phyloP scores from a whole-genome alignment of 2,113 vertebrate genomes.

The Colossoma macropomum region DNA sequence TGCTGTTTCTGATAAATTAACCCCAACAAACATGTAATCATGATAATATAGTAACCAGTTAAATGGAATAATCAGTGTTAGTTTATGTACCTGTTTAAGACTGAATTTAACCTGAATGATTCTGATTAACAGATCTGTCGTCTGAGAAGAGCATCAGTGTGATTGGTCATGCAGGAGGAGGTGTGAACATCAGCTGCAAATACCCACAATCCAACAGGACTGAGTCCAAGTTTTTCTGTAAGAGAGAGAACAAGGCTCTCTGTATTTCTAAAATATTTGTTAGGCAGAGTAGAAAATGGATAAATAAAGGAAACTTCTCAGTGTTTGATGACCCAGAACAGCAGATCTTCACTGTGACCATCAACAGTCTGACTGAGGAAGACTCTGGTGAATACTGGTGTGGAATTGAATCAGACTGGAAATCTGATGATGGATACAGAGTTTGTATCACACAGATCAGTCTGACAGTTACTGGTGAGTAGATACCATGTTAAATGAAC shows the following conservation, averaged over 20 bases:
- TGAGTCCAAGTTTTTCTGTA: constrained; percentile 35
- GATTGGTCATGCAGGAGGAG: neutral
- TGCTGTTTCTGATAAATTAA: no score
- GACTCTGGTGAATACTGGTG: constrained; percentile 29
- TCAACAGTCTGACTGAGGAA: neutral
- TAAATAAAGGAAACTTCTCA: neutral
- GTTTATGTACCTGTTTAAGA: no score
- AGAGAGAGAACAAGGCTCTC: neutral
- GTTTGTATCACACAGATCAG: neutral
- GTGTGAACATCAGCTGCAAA: constrained; percentile 32
- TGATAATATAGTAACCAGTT: no score
- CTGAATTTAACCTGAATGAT: no score
- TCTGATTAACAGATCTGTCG: neutral
- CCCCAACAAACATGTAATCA: no score
- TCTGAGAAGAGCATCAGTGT: constrained; percentile 24
- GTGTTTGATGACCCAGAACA: constrained; percentile 20
- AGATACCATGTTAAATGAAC: no score
- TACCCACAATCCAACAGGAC: constrained; percentile 3
- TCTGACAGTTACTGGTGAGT: no score
- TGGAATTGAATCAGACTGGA: constrained; percentile 18
- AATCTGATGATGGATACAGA: constrained; percentile 6
- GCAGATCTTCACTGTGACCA: neutral
- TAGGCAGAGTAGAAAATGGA: neutral
- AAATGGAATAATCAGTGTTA: no score
- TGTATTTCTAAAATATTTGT: constrained; percentile 1